These are phyloP conservation scores for Callipepla squamata DNA, from an alignment of 2,113 vertebrate species.

Conservation along the genomic window DNA sequence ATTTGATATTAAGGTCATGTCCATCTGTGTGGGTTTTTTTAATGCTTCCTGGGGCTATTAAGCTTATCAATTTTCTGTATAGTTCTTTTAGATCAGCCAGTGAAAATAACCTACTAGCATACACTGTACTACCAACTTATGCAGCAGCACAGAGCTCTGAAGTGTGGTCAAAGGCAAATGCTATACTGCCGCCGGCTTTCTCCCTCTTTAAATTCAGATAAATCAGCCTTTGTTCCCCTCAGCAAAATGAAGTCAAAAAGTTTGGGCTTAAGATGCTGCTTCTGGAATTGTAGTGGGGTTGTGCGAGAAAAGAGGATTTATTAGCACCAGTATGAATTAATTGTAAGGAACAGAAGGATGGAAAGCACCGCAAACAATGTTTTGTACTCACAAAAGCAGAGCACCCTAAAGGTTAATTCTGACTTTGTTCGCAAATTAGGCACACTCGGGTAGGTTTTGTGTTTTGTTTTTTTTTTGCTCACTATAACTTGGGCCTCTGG, in stretches of 20 bases:
- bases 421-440: slow-evolving; percentile 59
- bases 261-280: not conserved
- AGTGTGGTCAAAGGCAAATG: not conserved
- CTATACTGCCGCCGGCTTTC: not conserved
- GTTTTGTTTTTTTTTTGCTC: not conserved
- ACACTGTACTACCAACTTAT: not conserved
- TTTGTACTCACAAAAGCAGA: slow-evolving; percentile 11
- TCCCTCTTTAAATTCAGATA: slow-evolving; percentile 20
- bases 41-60: not conserved
- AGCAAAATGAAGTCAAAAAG: slow-evolving; percentile 35
- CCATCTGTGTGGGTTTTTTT: not conserved
- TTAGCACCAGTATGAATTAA: slow-evolving; percentile 44
- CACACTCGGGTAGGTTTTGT: slow-evolving; percentile 36
- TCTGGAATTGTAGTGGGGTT: not conserved
- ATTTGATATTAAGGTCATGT: not conserved
- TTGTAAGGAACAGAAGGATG: not conserved
- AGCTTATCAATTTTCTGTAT: not conserved
- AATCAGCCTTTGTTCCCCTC: slow-evolving; percentile 37
- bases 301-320: slow-evolving; percentile 23
- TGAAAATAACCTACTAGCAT: not conserved
- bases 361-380: slow-evolving; percentile 41
- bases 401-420: slow-evolving; percentile 59
- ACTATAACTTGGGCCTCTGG: not conserved
- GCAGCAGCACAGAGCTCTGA: not conserved
- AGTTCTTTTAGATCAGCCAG: not conserved